phyloP scores from a whole-genome alignment of 2,797 vertebrate genomes.

The Rhabdophis nuchalis region DNA sequence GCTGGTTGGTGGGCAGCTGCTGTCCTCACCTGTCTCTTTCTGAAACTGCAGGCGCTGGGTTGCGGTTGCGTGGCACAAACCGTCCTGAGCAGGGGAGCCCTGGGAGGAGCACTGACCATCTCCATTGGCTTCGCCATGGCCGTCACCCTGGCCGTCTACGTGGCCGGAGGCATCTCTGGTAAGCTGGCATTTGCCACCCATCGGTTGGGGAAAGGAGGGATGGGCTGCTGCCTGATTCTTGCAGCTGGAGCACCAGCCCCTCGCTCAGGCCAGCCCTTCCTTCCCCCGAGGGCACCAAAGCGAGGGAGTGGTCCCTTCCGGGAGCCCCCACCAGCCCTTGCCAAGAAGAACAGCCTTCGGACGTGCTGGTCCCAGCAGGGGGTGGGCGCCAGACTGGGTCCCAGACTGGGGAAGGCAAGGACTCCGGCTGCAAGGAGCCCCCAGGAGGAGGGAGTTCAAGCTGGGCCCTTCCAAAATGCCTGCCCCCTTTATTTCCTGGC shows the following conservation, averaged over 20 bases:
- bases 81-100: slow-evolving; percentile 80
- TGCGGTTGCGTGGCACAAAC: slow-evolving; percentile 88
- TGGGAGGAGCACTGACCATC: slow-evolving; percentile 78
- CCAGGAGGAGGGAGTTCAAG: neutral
- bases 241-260: neutral
- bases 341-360: neutral
- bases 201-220: neutral
- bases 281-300: neutral
- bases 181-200: neutral
- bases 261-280: neutral
- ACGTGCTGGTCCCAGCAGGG: neutral
- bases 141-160: slow-evolving; percentile 86
- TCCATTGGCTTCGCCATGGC: slow-evolving; percentile 86
- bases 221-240: neutral
- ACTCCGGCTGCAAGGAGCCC: neutral
- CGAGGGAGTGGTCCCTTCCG: neutral
- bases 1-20: accelerated
- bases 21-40: neutral
- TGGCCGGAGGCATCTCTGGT: slow-evolving; percentile 91
- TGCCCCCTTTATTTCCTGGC: neutral
- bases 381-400: neutral
- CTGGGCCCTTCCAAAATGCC: neutral
- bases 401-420: neutral
- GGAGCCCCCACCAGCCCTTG: neutral
- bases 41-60: slow-evolving; percentile 83